These are phyloP conservation scores for Lampris incognitus DNA, from an alignment of 2,113 vertebrate genomes.

Conservation along the genomic window DNA sequence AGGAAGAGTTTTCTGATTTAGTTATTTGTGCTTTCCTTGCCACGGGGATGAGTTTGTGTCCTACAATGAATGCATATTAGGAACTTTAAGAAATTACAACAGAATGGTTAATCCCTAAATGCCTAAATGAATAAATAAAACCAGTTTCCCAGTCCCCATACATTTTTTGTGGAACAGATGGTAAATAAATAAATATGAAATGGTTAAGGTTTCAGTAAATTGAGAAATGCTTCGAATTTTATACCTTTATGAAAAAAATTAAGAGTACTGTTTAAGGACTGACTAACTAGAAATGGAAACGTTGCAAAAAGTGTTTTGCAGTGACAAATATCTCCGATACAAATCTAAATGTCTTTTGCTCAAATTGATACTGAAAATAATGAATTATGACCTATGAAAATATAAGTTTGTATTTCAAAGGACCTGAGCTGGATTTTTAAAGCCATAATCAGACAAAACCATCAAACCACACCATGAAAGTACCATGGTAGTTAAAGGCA, in stretches of 20 bases:
- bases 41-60: neutral
- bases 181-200: slow-evolving; percentile 50
- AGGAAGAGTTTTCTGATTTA: too few relatives aligned
- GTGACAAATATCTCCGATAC: slow-evolving; percentile 50
- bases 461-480: slow-evolving; percentile 55
- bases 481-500: slow-evolving; percentile 68
- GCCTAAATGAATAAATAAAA: slow-evolving; percentile 45
- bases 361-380: slow-evolving; percentile 59
- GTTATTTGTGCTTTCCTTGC: neutral
- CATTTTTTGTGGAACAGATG: slow-evolving; percentile 26
- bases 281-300: slow-evolving; percentile 22
- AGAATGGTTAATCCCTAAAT: slow-evolving; percentile 43
- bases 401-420: slow-evolving; percentile 72
- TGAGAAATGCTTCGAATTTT: slow-evolving; percentile 20
- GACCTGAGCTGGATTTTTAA: slow-evolving; percentile 81
- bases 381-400: slow-evolving; percentile 72
- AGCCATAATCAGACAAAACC: slow-evolving; percentile 73
- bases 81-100: slow-evolving; percentile 30
- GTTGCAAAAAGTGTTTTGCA: slow-evolving; percentile 55
- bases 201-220: slow-evolving; percentile 41
- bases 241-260: slow-evolving; percentile 26
- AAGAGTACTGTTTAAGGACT: neutral
- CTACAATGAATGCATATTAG: slow-evolving; percentile 10
- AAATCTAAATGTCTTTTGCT: slow-evolving; percentile 64
- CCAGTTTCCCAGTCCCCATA: slow-evolving; percentile 25